Conservation (phyloP, 2,797 vertebrate genomes). For the Fringilla coelebs region DNA sequence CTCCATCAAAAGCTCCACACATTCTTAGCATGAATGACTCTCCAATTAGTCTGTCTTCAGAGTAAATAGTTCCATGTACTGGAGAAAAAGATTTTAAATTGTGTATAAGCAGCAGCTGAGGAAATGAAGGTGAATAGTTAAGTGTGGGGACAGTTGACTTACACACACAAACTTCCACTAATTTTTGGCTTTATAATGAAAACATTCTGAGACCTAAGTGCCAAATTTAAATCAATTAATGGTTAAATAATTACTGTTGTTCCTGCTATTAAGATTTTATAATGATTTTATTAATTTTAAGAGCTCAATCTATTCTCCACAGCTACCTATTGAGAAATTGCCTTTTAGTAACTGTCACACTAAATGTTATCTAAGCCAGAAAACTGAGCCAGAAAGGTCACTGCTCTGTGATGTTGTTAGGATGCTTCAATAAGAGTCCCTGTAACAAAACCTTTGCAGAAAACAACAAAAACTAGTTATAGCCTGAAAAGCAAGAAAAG, state of each 20-base stretch:
- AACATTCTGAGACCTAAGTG: rapidly evolving
- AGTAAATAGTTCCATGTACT: not conserved
- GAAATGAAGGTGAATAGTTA: not conserved
- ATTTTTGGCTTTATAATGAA: not conserved
- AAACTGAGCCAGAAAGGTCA: not conserved
- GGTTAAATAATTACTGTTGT: not conserved
- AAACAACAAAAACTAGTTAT: not conserved
- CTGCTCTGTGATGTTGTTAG: not conserved
- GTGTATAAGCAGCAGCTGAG: not conserved
- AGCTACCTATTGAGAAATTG: not conserved
- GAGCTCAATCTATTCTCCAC: not conserved
- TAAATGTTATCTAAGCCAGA: not conserved
- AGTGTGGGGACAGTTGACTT: no score
- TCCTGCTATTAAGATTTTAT: not conserved
- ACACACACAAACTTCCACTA: not conserved
- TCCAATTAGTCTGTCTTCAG: not conserved
- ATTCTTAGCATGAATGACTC: not conserved
- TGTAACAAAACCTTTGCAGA: not conserved
- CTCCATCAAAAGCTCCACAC: not conserved
- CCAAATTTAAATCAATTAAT: not conserved
- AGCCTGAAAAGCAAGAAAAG: not conserved
- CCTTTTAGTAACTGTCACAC: not conserved
- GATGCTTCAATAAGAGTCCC: not conserved
- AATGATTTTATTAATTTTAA: not conserved
- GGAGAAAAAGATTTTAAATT: not conserved